Evolutionary conservation across 2,888 invertebrate species (phyloP), one percentile per base, ranked within the genome.

Genomic region (Thumatha senex): DNA sequence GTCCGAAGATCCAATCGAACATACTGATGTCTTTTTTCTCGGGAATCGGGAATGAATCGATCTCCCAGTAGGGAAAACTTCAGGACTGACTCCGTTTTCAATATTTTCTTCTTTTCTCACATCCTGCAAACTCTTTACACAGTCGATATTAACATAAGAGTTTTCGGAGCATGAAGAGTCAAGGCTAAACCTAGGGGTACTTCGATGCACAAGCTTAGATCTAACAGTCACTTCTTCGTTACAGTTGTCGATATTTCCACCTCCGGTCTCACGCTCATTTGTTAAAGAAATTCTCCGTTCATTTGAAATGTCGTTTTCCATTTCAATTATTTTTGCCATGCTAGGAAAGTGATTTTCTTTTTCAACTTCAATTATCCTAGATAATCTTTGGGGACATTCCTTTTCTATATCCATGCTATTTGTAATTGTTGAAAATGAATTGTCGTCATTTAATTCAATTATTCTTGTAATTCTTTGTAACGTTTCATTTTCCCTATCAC

Each of bases 151-250:
- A 67, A 91, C 91, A 75, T 92, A 92, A 84, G 90, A 91, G 86
- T 91, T 92, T 84, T 92, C 92, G 85, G 92, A 92, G 89, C 91
- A 89, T 62, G 89, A 90, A 79, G 92, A 92, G 80, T 92, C 92
- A 65, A 92, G 79, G 80, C 92, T 92, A 78, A 92, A 87, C 70
- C 92, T 86, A 76, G 89, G 87, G 55, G 85, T 82, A 78, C 76
- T 84, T 79, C 86, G 83, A 68, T 86, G 82, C 60, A 82, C 65
- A 65, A 80, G 74, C 74, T 84, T 89, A 70, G 86, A 81, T 70
- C 84, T 85, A 73, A 86, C 74, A 59, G 78, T 77, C 58, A 85
- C 74, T 68, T 87, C 89, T 63, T 89, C 87, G 60, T 62, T 76
- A 64, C 70, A 76, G 61, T 75, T 80, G 67, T 87, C 86, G 50